Evolutionary conservation across 2,113 vertebrate species (phyloP).

Genomic region (Nibea coibor): DNA sequence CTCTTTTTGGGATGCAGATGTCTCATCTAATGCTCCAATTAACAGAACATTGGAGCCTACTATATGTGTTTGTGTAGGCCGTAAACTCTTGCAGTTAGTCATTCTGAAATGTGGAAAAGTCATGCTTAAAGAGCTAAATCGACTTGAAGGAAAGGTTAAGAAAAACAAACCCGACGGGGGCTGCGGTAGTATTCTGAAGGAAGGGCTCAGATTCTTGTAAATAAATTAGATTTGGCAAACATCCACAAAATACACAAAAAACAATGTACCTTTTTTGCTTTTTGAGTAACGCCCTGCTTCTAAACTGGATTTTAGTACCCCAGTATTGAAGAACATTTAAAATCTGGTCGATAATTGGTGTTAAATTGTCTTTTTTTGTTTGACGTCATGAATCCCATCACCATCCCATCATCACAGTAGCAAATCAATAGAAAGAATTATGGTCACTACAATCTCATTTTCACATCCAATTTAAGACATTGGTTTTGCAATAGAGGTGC

Average conservation of each 20-base stretch:
- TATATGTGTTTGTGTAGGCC: conserved; percentile 21
- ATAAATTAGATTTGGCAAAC: neutral
- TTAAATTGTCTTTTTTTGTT: neutral
- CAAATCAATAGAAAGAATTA: conserved; percentile 35
- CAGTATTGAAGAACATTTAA: neutral
- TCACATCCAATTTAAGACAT: conserved; percentile 25
- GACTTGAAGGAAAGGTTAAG: conserved; percentile 8
- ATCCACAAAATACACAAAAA: neutral
- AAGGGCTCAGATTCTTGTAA: conserved; percentile 12
- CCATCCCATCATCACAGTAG: neutral
- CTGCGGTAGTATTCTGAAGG: conserved; percentile 19
- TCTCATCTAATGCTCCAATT: conserved; percentile 55
- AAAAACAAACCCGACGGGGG: conserved; percentile 1
- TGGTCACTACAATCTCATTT: conserved; percentile 18
- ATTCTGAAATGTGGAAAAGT: conserved; percentile 42
- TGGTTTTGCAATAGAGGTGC: conserved; percentile 41
- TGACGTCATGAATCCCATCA: conserved; percentile 3
- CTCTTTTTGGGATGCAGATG: conserved; percentile 61
- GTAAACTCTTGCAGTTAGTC: conserved; percentile 35
- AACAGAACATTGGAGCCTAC: conserved; percentile 39
- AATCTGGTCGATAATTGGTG: neutral
- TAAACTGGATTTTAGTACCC: neutral
- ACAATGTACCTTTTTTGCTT: too few relatives aligned
- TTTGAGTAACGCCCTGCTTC: neutral
- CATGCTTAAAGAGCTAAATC: conserved; percentile 29